Conservation (phyloP, 2,113 vertebrate genomes). For the Isichthys henryi region DNA sequence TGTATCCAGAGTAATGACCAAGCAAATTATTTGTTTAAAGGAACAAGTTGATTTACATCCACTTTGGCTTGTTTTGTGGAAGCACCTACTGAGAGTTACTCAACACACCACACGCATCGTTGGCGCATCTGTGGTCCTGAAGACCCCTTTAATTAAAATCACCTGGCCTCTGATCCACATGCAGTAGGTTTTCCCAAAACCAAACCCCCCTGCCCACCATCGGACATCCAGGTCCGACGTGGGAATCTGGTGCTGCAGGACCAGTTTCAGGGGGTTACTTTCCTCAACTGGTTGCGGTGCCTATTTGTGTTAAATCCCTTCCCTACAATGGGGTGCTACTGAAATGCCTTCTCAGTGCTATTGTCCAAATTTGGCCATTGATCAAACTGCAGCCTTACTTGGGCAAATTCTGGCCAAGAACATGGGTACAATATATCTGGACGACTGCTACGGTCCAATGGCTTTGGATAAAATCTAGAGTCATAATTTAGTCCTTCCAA, state of each 20-base stretch:
- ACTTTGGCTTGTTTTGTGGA: background rate
- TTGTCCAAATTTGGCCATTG: background rate
- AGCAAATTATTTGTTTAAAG: background rate
- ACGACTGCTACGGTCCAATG: background rate
- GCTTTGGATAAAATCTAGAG: background rate
- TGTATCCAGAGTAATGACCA: background rate
- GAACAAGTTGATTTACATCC: background rate
- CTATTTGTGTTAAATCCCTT: background rate
- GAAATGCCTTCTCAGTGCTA: background rate
- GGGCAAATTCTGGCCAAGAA: background rate
- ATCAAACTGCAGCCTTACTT: slow-evolving; percentile 11
- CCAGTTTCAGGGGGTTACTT: background rate
- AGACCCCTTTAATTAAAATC: slow-evolving; percentile 30
- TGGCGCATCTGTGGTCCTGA: slow-evolving; percentile 8
- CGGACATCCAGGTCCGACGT: slow-evolving; percentile 29
- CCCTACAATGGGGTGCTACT: background rate
- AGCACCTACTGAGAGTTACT: background rate
- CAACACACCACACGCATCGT: background rate
- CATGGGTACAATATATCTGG: background rate
- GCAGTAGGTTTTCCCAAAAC: background rate
- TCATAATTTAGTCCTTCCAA: background rate
- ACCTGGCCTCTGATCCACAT: slow-evolving; percentile 15
- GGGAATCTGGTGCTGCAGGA: slow-evolving; percentile 33
- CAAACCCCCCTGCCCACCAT: background rate
- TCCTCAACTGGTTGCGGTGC: background rate